These are phyloP conservation scores for Paramormyrops hopkinsi DNA, from an alignment of 2,797 vertebrate genomes.

Conservation along the genomic window DNA sequence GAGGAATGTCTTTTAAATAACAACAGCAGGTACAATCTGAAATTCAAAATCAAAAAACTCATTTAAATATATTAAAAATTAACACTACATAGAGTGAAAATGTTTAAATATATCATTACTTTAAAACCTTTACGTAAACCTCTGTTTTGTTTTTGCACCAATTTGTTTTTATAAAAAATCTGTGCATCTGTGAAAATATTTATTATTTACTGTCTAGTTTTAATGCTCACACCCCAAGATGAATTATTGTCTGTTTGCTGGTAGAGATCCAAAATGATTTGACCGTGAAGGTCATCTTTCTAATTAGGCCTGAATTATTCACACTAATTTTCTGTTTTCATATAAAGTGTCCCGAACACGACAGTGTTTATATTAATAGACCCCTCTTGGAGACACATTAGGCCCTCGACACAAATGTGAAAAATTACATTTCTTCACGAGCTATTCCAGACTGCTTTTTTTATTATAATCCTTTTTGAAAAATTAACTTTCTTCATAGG, in stretches of 20 bases:
- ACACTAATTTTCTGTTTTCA: background rate
- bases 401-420: background rate
- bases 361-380: background rate
- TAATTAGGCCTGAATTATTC: background rate
- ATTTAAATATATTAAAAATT: conserved; percentile 3
- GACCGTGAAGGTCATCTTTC: background rate
- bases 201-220: background rate
- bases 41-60: background rate
- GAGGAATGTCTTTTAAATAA: background rate
- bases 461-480: background rate
- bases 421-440: background rate
- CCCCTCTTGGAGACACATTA: background rate
- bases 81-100: background rate
- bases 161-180: background rate
- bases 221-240: background rate
- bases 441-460: background rate
- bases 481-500: background rate
- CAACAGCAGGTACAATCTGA: background rate
- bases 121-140: background rate
- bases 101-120: background rate
- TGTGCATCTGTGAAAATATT: background rate
- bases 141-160: background rate
- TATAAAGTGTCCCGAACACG: background rate
- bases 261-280: background rate
- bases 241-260: background rate